Percentiles rank a stretch among this genome's conserved stretches.
These are phyloP conservation scores for Aurelia coerulea DNA, from an alignment of 30 jellyfish, hydroid and myxozoan species.

Conservation along the genomic window DNA sequence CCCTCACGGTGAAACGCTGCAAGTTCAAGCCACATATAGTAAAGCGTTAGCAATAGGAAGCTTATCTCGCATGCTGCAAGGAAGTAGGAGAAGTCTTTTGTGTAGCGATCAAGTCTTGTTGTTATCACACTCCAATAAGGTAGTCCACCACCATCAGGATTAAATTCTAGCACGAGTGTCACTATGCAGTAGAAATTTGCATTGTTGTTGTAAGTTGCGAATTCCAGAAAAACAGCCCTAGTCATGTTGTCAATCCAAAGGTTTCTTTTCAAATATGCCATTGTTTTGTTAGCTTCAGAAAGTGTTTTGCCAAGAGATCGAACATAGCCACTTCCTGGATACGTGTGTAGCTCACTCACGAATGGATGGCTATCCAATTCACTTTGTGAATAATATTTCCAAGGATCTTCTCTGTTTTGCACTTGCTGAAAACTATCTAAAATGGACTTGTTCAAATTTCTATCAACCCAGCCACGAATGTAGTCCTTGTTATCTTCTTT, in stretches of 20 bases:
- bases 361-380: slow-evolving; percentile 41
- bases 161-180: slow-evolving; percentile 53
- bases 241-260: slow-evolving; percentile 79
- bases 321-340: slow-evolving; percentile 85
- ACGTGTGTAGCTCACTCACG: slow-evolving; percentile 24
- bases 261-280: slow-evolving; percentile 27
- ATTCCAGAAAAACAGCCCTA: slow-evolving; percentile 77
- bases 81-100: slow-evolving; percentile 56
- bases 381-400: slow-evolving; percentile 38
- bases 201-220: slow-evolving; percentile 80
- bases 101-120: slow-evolving; percentile 79
- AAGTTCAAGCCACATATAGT: slow-evolving; percentile 61
- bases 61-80: slow-evolving; percentile 83
- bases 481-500: slow-evolving; percentile 21
- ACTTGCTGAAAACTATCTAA: background rate
- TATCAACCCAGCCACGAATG: slow-evolving; percentile 26
- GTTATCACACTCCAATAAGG: slow-evolving; percentile 47
- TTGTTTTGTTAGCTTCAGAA: slow-evolving; percentile 30
- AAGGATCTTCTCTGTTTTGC: slow-evolving; percentile 32
- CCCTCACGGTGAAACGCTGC: slow-evolving; percentile 40
- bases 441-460: background rate
- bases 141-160: slow-evolving; percentile 68
- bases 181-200: slow-evolving; percentile 73
- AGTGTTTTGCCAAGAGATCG: slow-evolving; percentile 54
- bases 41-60: slow-evolving; percentile 55